A percentile compares a stretch with the other conserved stretches of the same genome.
Conservation (phyloP, 2,888 invertebrate species). For the Isotomurus palustris region DNA sequence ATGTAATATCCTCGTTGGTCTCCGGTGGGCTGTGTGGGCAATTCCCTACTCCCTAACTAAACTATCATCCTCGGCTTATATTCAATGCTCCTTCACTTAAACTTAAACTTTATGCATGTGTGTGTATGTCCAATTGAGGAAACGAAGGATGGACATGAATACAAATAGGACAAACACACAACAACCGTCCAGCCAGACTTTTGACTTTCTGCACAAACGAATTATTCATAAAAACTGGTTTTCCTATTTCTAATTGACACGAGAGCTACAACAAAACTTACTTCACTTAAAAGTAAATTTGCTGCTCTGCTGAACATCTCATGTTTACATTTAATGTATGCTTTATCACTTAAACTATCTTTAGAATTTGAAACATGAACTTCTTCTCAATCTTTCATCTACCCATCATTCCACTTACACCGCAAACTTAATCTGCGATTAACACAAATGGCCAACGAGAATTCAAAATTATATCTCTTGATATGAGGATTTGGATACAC, state of each 20-base stretch:
- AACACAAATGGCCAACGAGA: neutral
- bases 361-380: neutral
- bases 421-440: neutral
- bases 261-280: neutral
- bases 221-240: neutral
- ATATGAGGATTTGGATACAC: too few species aligned
- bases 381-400: neutral
- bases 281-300: neutral
- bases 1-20: neutral
- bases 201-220: neutral
- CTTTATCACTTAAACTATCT: neutral
- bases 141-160: too few species aligned
- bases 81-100: too few species aligned
- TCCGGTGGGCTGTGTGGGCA: too few species aligned
- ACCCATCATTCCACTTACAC: neutral
- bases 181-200: neutral
- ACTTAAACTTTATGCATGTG: too few species aligned
- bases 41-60: too few species aligned
- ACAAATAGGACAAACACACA: neutral
- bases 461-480: too few species aligned
- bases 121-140: too few species aligned
- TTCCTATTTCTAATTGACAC: slow-evolving; percentile 5
- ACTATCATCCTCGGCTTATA: too few species aligned
- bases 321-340: neutral
- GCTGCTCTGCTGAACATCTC: neutral